Evolutionary conservation across 2,888 invertebrate species (phyloP), one percentile per base, ranked within the genome.

Genomic region (Clunio marinus): DNA sequence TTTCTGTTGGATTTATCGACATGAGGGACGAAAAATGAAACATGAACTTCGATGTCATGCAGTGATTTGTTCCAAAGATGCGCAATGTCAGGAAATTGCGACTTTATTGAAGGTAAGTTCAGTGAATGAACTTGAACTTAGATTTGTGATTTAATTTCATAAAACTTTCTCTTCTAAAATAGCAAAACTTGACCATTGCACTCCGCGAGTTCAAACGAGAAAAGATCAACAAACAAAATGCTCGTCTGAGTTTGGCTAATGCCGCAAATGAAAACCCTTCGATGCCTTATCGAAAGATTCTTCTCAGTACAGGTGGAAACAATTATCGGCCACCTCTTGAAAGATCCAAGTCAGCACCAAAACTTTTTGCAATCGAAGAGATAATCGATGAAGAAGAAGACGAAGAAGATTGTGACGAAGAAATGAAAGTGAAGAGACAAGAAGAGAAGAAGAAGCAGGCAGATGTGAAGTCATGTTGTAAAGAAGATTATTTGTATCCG

Each of bases 41-140:
- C 96, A 97, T 75, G 98, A 99, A 80, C 84, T 98, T 35, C 85
- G 98, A 71, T 98, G 98, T 78, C 98, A 99, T 81, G 98, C 98
- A 22, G 97, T 96, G 51, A 83, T 99, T 69, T 98, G 97, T 81
- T 87, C 90, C 77, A 94, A 93, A 78, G 91, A 93, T 78, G 86
- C 88, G 68, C 83, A 88, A 74, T 94, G 96, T 69, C 86, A 88
- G 76, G 87, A 88, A 76, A 88, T 93, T 73, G 90, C 91, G 72
- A 76, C 74, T 66, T 78, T 76, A 2, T 71, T 79, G 60, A 76
- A 75, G 72, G 79, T 79, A 62, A 73, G 73, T 71, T 37, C 25
- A 20, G 15, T 45, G 13, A 28, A n/a, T n/a, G n/a, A 27, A 20
- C 32, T 45, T 41, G 22, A 5, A 57, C n/a, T n/a, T n/a, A n/a